Evolutionary conservation across 2,113 vertebrate species (phyloP), one percentile per base, ranked within the genome.

Genomic region (Macaca mulatta): DNA sequence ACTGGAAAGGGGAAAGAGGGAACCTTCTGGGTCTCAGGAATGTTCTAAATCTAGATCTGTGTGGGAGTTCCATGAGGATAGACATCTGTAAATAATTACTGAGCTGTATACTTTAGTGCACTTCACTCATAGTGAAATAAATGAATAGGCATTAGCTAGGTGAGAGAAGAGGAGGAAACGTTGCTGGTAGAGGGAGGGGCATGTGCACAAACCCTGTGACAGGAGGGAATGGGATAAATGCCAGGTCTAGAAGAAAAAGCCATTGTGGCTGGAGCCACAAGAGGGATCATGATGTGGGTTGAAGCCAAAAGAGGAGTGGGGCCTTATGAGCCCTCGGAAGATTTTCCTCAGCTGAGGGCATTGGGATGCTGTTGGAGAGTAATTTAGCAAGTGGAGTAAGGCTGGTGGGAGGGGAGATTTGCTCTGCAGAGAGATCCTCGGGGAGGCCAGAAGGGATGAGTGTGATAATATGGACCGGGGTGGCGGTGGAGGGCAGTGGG

Each of bases 81-180:
- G 38, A 13, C 70, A 32, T 81, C 82, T 93, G 59, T 81, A 59
- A 89, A 70, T 79, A 77, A 70, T 89, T n/a, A 69, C 3, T 57
- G 72, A 85, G 35, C 87, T 43, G 0, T 45, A 13, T 17, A 13
- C 32, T 55, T 32, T 0, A 17, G 45, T 67, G 27, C 64, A 1
- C 75, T 67, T 57, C 32, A 43, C 43, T 75, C 52, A 59, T 67
- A 61, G 61, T 79, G 59, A 50, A 69, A 40, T 92, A 43, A 80
- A 22, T 64, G 83, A 32, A 17, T 48, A 48, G 64, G 64, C 27
- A 35, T 88, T 93, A 59, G 74, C 45, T 82, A 22, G n/a, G 59
- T 57, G 38, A 57, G 38, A 43, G 77, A 40, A 22, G 35, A 74
- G 67, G 8, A 70, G 3, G 40, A 9, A 43, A 43, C 64, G 17